phyloP scores from a whole-genome alignment of 2,888 invertebrate species.

The Sepioteuthis lessoniana region DNA sequence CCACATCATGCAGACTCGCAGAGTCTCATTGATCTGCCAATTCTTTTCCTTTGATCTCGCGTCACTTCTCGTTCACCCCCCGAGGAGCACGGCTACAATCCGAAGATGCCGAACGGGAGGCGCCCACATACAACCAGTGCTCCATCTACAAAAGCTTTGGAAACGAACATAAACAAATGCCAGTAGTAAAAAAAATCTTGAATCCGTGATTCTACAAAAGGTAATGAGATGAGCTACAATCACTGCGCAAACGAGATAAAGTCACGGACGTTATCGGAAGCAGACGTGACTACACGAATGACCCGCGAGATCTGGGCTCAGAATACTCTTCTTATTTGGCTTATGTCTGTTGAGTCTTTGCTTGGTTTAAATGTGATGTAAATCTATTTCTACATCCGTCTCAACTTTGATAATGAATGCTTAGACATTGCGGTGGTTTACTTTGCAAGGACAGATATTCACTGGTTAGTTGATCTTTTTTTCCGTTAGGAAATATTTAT shows the following conservation, averaged over 20 bases:
- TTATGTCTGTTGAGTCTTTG: background rate
- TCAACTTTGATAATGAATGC: background rate
- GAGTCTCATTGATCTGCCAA: background rate
- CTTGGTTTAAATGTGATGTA: background rate
- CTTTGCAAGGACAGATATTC: background rate
- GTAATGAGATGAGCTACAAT: constrained; percentile 6
- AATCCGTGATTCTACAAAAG: background rate
- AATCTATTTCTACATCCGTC: background rate
- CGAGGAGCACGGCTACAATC: background rate
- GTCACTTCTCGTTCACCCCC: background rate
- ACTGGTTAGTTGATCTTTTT: background rate
- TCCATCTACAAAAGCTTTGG: background rate
- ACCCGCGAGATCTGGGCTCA: background rate
- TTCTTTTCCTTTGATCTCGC: background rate
- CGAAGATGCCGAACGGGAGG: background rate
- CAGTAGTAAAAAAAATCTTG: background rate
- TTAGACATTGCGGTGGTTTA: background rate
- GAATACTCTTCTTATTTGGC: background rate
- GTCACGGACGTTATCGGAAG: constrained; percentile 33
- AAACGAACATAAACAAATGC: background rate
- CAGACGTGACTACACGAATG: background rate
- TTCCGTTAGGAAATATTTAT: background rate
- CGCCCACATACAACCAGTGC: background rate
- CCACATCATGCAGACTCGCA: background rate
- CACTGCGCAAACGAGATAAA: background rate